phyloP scores from a whole-genome alignment of 2,888 invertebrate genomes.

The Orchesella flavescens region DNA sequence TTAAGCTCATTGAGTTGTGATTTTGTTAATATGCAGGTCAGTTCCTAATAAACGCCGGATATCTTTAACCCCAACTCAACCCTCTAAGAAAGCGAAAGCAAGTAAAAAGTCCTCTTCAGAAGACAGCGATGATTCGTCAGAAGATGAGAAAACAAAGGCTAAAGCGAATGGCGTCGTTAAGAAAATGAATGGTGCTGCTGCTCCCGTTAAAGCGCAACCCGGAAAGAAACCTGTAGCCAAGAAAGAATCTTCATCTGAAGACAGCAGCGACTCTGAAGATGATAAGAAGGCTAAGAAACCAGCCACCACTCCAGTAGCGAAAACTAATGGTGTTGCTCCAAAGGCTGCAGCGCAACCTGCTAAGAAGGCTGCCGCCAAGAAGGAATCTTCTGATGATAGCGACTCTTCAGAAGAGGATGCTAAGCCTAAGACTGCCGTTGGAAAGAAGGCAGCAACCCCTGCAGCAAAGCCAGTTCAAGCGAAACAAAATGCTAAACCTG shows the following conservation, averaged over 20 bases:
- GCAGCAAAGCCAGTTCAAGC: neutral
- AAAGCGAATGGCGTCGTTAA: conserved; percentile 17
- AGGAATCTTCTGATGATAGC: conserved; percentile 43
- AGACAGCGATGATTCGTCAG: conserved; percentile 33
- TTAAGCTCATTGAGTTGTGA: neutral
- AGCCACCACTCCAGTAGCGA: conserved; percentile 52
- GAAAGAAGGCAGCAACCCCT: neutral
- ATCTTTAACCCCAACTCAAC: conserved; percentile 56
- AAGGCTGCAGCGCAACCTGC: conserved; percentile 24
- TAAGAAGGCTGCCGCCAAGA: conserved; percentile 57
- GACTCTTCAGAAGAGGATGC: conserved; percentile 5
- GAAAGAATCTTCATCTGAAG: conserved; percentile 47
- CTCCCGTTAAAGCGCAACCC: conserved; percentile 1
- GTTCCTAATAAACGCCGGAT: conserved; percentile 70
- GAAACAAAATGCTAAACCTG: conserved; percentile 44
- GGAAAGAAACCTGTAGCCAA: conserved; percentile 25
- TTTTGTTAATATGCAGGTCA: conserved; percentile 51
- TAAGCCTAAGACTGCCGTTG: conserved; percentile 23
- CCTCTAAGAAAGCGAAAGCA: conserved; percentile 57
- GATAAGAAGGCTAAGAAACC: conserved; percentile 69
- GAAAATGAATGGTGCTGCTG: neutral
- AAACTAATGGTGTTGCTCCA: conserved; percentile 53
- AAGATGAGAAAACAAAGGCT: conserved; percentile 20
- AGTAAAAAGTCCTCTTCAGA: conserved; percentile 49
- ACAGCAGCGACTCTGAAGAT: conserved; percentile 41